Percentiles rank a stretch among this genome's conserved stretches.
Conservation (phyloP, 2,888 invertebrate genomes). For the Yponomeuta sedellus region DNA sequence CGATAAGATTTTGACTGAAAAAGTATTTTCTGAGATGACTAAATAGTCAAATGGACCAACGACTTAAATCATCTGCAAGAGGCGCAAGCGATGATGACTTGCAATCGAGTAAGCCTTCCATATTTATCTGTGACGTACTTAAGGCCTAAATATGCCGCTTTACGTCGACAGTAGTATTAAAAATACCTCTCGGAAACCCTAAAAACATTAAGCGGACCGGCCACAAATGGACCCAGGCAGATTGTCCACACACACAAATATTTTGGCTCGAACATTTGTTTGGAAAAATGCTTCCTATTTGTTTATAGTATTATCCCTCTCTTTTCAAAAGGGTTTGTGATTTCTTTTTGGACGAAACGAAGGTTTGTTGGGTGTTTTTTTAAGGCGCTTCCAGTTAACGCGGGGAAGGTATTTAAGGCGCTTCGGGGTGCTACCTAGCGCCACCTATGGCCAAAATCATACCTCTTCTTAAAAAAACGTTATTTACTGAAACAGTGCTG, state of each 20-base stretch:
- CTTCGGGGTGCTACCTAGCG: no score
- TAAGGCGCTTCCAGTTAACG: no score
- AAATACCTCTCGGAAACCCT: not conserved
- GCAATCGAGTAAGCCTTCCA: not conserved
- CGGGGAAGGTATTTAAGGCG: no score
- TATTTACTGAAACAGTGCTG: no score
- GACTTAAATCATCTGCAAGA: no score
- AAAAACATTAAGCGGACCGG: not conserved
- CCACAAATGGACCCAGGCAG: not conserved
- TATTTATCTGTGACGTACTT: not conserved
- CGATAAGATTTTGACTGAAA: no score
- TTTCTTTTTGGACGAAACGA: not conserved
- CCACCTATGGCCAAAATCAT: no score
- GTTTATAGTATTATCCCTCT: not conserved
- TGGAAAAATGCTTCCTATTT: not conserved
- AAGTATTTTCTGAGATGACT: no score
- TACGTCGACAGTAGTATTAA: not conserved
- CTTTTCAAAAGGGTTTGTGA: not conserved
- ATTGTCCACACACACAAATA: not conserved
- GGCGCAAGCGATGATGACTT: no score
- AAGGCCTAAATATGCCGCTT: not conserved
- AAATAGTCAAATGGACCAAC: no score
- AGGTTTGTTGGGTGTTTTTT: no score
- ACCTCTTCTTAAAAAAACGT: no score
- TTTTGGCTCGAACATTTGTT: not conserved